These are phyloP conservation scores for Leucosticte australis DNA, from an alignment of 2,113 vertebrate genomes.

Conservation along the genomic window DNA sequence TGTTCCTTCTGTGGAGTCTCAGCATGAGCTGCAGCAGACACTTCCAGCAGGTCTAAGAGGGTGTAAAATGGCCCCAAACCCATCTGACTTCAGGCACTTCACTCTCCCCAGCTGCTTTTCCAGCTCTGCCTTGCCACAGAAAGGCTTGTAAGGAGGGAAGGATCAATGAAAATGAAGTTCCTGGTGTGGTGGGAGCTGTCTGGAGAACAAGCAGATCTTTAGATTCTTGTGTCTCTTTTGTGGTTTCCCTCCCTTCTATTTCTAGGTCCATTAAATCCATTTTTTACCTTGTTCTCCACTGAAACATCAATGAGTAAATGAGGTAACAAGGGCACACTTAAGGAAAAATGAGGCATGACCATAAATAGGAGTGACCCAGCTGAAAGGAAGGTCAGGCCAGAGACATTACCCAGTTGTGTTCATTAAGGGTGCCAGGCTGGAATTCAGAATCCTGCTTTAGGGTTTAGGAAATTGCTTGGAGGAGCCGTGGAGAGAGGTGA, in stretches of 20 bases:
- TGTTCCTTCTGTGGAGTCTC: not conserved
- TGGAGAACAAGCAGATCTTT: not conserved
- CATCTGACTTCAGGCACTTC: not conserved
- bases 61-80: not conserved
- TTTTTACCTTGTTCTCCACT: not conserved
- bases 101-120: not conserved
- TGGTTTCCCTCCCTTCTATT: not conserved
- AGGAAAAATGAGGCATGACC: not conserved
- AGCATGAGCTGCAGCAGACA: fast-evolving
- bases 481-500: not conserved
- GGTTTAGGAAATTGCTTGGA: not conserved
- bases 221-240: not conserved
- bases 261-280: constrained; percentile 17
- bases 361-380: not conserved
- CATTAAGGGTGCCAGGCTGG: not conserved
- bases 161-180: not conserved
- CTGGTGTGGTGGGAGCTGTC: not conserved
- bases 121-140: not conserved
- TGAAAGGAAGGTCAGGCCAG: constrained; percentile 1
- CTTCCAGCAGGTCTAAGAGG: not conserved
- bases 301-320: not conserved
- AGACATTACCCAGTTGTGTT: not conserved
- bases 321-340: not conserved
- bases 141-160: not conserved
- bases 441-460: not conserved